A percentile compares a stretch with the other conserved stretches of the same genome.
Conservation (phyloP, 2,797 vertebrate genomes). For the Pelobates cultripes region DNA sequence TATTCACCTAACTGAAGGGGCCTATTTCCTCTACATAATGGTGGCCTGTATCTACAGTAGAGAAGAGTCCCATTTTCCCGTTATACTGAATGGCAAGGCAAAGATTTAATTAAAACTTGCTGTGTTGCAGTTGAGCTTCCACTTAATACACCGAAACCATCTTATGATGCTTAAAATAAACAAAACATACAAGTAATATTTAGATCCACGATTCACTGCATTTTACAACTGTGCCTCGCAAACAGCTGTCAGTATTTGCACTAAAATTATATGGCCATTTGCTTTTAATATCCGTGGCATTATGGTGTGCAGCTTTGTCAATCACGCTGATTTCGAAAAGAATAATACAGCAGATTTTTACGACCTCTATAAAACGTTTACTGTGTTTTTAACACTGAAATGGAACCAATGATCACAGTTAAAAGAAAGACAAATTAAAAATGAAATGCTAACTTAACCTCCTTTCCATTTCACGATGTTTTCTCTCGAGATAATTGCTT, state of each 20-base stretch:
- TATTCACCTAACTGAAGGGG: too few species aligned
- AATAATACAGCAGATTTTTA: conserved; percentile 4
- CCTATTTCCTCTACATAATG: neutral
- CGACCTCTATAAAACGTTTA: neutral
- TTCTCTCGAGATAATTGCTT: conserved; percentile 7
- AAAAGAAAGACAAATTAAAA: neutral
- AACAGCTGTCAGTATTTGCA: too few species aligned
- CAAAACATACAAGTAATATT: neutral
- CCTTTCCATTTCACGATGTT: neutral
- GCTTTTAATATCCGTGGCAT: neutral
- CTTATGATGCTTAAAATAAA: neutral
- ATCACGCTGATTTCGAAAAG: neutral
- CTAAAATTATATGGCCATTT: neutral
- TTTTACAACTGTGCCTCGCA: neutral
- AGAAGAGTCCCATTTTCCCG: neutral
- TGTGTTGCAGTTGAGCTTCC: neutral
- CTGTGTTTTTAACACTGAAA: neutral
- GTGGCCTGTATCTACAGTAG: too few species aligned
- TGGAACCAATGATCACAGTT: conserved; percentile 3
- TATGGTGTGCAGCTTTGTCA: neutral
- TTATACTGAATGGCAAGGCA: neutral
- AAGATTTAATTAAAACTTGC: neutral
- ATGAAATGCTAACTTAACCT: neutral
- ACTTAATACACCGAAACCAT: neutral
- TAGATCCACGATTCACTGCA: neutral